A percentile compares a stretch with the other conserved stretches of the same genome.
Evolutionary conservation across 1,140 invertebrate genomes (phyloP).

Genomic region (Onthophagus taurus): DNA sequence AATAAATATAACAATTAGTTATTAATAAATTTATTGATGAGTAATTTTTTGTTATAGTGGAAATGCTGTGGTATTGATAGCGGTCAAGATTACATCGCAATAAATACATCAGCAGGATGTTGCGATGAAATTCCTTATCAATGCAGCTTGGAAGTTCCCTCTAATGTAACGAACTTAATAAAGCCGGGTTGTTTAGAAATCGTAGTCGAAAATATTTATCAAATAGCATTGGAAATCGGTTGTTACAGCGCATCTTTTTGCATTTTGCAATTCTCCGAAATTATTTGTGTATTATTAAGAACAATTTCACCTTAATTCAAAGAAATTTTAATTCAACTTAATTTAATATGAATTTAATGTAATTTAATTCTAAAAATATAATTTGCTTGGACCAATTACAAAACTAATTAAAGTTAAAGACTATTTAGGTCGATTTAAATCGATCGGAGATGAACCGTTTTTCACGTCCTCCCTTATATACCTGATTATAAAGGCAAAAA

Average conservation of each 20-base stretch:
- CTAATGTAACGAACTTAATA: not conserved
- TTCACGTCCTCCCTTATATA: too few species aligned
- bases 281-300: constrained; percentile 7
- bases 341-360: too few species aligned
- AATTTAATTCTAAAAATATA: too few species aligned
- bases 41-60: constrained; percentile 1
- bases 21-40: too few species aligned
- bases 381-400: too few species aligned
- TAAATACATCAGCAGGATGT: not conserved
- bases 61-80: constrained; percentile 5
- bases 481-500: too few species aligned
- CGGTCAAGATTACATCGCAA: not conserved
- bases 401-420: too few species aligned
- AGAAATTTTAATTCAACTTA: too few species aligned
- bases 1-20: too few species aligned
- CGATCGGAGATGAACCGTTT: too few species aligned
- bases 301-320: too few species aligned
- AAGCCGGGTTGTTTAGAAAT: constrained; percentile 2
- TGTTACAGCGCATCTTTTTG: not conserved
- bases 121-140: not conserved
- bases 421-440: too few species aligned
- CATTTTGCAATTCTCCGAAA: constrained; percentile 3
- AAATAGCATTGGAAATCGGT: constrained; percentile 8
- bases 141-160: not conserved
- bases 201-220: not conserved